Evolutionary conservation across 2,113 vertebrate species (phyloP), one percentile per base, ranked within the genome.

Genomic region (Lipophrys pholis): DNA sequence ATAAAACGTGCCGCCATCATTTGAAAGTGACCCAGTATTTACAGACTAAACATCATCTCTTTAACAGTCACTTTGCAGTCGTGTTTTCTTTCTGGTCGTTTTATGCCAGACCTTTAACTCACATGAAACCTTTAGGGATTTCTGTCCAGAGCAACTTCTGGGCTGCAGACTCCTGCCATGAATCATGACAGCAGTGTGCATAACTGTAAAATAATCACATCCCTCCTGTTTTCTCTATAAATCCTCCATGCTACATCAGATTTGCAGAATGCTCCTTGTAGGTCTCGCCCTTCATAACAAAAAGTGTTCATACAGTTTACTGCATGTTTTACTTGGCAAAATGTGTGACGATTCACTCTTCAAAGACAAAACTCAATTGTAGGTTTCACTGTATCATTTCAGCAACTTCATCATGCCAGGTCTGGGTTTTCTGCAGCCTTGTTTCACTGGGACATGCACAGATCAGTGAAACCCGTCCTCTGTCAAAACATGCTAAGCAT

Each of bases 381-480:
- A 74, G 55, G 9, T 64, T 45, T 73, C 45, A 64, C 11, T 49
- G 63, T n/a, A 52, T 75, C 46, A 41, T 30, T 45, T 66, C 56
- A 70, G 15, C 51, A 21, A 59, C 41, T 53, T 39, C 55, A 59
- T 55, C 21, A 45, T 83, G n/a, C 40, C 12, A 1, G 1, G 12
- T 68, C 15, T 45, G 35, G 42, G 40, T 65, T 40, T 65, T 45
- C 11, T 6, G 17, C 46, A 5, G 11, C 38, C 40, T 5, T 2
- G 12, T 52, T 72, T 45, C 58, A 35, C 12, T 9, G 43, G 21
- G 17, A 21, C 8, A 7, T 17, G 11, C 53, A 15, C 55, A 39
- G 49, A 46, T 11, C 11, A 53, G 46, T 16, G 6, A 21, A 60
- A 54, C 14, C 21, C 35, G 52, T 59, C 48, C 38, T 49, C 36